Evolutionary conservation across 2,797 vertebrate species (phyloP).

Genomic region (Argya squamiceps): DNA sequence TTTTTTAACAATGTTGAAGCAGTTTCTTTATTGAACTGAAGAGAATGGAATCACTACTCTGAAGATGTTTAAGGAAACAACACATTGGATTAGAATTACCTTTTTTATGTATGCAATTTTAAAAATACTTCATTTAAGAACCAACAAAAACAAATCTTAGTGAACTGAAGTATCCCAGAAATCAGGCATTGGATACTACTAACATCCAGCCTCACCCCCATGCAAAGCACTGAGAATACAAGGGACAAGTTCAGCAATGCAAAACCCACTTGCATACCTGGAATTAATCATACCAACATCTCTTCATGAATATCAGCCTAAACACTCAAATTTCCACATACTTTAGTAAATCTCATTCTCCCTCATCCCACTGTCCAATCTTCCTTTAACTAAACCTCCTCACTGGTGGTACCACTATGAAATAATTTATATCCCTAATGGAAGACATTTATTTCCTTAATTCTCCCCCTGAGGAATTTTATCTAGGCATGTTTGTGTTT

Average conservation of each 20-base stretch:
- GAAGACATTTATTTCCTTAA: not conserved
- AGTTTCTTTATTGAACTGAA: not conserved
- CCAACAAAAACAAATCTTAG: not conserved
- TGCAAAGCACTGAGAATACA: not conserved
- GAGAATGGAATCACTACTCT: not conserved
- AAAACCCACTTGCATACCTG: not conserved
- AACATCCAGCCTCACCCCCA: not conserved
- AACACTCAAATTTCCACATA: not conserved
- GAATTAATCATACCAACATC: not conserved
- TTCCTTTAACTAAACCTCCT: not conserved
- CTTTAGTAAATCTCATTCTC: not conserved
- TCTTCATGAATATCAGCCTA: not conserved
- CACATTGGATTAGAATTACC: fast-evolving
- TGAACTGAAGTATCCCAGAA: not conserved
- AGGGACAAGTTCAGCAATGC: not conserved
- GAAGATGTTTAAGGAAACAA: not conserved
- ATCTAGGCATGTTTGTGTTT: not conserved
- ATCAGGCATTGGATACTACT: not conserved
- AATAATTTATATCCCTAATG: not conserved
- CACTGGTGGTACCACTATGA: not conserved
- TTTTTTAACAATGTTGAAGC: not conserved
- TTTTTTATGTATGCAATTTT: not conserved
- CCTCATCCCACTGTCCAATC: not conserved
- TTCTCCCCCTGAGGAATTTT: slow-evolving; percentile 8
- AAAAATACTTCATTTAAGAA: not conserved